phyloP scores from a whole-genome alignment of 2,888 invertebrate genomes.

The Prosopocoilus inquinatus region DNA sequence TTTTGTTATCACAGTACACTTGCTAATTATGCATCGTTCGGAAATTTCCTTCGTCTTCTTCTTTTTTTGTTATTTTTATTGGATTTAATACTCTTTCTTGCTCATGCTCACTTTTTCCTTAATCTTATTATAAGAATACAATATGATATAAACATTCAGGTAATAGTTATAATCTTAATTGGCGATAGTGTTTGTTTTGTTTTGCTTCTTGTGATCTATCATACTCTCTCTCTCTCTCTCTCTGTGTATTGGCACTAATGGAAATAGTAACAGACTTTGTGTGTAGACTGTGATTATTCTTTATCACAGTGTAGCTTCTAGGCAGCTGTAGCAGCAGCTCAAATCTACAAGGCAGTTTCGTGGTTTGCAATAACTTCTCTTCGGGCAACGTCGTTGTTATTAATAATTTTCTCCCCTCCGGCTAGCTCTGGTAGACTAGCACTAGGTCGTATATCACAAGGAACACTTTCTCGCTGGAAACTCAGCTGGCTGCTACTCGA shows the following conservation, averaged over 20 bases:
- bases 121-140: too few relatives aligned
- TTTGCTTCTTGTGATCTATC: too few relatives aligned
- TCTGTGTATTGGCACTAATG: slow-evolving; percentile 42
- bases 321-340: slow-evolving; percentile 8
- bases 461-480: slow-evolving; percentile 34
- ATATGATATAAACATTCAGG: too few relatives aligned
- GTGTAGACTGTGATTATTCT: slow-evolving; percentile 41
- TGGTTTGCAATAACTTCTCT: slow-evolving; percentile 41
- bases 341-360: slow-evolving; percentile 49
- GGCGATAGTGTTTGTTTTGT: too few relatives aligned
- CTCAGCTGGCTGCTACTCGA: background rate
- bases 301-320: slow-evolving; percentile 36
- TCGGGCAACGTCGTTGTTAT: slow-evolving; percentile 54
- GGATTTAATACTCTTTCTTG: too few relatives aligned
- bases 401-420: slow-evolving; percentile 38
- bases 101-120: too few relatives aligned
- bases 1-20: slow-evolving; percentile 10
- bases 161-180: too few relatives aligned
- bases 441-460: slow-evolving; percentile 15
- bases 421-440: slow-evolving; percentile 54
- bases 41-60: background rate
- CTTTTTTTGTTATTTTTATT: too few relatives aligned
- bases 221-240: too few relatives aligned
- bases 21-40: slow-evolving; percentile 2
- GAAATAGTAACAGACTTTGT: slow-evolving; percentile 29